Evolutionary conservation across 64 coral and sea anemone genomes (phyloP).

Genomic region (Acropora yongei): DNA sequence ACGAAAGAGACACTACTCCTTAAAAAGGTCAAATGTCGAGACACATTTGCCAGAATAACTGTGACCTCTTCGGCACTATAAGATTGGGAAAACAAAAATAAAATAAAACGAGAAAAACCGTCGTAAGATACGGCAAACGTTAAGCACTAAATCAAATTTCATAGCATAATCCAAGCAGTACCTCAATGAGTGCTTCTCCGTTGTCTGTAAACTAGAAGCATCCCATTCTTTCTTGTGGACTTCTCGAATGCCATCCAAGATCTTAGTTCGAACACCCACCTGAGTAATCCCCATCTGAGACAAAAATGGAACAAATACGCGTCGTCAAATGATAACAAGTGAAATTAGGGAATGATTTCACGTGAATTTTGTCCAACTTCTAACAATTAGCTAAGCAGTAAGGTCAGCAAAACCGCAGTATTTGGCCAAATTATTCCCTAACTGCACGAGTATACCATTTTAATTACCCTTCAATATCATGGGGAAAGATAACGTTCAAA

Average conservation of each 20-base stretch:
- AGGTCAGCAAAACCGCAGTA: too few species aligned
- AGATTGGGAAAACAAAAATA: background rate
- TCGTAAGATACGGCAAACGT: background rate
- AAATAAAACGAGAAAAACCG: background rate
- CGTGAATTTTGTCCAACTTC: too few species aligned
- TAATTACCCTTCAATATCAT: too few species aligned
- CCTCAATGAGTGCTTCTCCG: slow-evolving; percentile 61
- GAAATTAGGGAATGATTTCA: background rate
- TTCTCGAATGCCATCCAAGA: slow-evolving; percentile 83
- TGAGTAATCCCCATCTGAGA: slow-evolving; percentile 88
- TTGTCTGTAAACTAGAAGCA: slow-evolving; percentile 53
- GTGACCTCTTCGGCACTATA: slow-evolving; percentile 78
- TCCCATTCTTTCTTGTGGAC: slow-evolving; percentile 97
- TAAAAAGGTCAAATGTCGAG: slow-evolving; percentile 75
- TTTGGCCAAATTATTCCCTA: too few species aligned
- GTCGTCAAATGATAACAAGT: background rate
- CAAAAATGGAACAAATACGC: background rate
- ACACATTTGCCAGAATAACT: slow-evolving; percentile 82
- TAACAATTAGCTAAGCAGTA: too few species aligned
- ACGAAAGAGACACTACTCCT: slow-evolving; percentile 82
- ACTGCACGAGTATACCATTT: too few species aligned
- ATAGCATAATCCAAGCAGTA: background rate
- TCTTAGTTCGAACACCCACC: slow-evolving; percentile 92
- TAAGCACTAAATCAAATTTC: background rate
- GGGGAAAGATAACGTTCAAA: too few species aligned